Percentiles rank a stretch among this genome's conserved stretches.
Evolutionary conservation across 2,888 invertebrate species (phyloP).

Genomic region (Eupithecia insigniata): DNA sequence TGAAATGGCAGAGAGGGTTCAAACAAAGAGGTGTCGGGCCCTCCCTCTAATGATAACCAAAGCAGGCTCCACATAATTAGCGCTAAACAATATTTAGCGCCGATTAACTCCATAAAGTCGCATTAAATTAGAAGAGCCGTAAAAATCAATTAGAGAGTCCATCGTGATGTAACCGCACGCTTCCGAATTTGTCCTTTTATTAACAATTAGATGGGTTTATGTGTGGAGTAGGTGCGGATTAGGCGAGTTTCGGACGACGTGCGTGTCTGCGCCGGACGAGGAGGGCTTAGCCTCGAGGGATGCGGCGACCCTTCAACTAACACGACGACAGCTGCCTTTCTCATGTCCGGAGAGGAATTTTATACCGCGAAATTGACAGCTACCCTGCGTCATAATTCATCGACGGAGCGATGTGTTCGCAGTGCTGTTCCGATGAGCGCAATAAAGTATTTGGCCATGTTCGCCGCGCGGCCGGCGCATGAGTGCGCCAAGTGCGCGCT

Average conservation of each 20-base stretch:
- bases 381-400: conserved; percentile 70
- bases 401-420: conserved; percentile 64
- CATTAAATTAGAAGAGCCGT: conserved; percentile 74
- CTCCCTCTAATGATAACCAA: conserved; percentile 59
- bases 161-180: conserved; percentile 78
- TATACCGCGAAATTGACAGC: conserved; percentile 81
- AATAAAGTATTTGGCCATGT: conserved; percentile 72
- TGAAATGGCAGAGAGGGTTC: conserved; percentile 39
- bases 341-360: conserved; percentile 76
- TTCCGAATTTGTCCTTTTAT: conserved; percentile 79
- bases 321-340: conserved; percentile 81
- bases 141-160: conserved; percentile 79
- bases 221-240: conserved; percentile 80
- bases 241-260: conserved; percentile 72
- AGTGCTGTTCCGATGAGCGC: conserved; percentile 66
- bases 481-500: conserved; percentile 59
- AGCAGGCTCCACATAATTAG: conserved; percentile 70
- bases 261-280: conserved; percentile 74
- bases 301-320: conserved; percentile 74
- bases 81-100: conserved; percentile 73
- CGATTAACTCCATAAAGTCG: conserved; percentile 72
- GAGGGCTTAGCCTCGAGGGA: conserved; percentile 80
- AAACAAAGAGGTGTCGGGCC: conserved; percentile 55
- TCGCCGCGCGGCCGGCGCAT: conserved; percentile 61
- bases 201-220: conserved; percentile 84